Percentiles rank a stretch among this genome's conserved stretches.
phyloP scores from a whole-genome alignment of 2,888 invertebrate genomes.

The Tryphoninae sp. region DNA sequence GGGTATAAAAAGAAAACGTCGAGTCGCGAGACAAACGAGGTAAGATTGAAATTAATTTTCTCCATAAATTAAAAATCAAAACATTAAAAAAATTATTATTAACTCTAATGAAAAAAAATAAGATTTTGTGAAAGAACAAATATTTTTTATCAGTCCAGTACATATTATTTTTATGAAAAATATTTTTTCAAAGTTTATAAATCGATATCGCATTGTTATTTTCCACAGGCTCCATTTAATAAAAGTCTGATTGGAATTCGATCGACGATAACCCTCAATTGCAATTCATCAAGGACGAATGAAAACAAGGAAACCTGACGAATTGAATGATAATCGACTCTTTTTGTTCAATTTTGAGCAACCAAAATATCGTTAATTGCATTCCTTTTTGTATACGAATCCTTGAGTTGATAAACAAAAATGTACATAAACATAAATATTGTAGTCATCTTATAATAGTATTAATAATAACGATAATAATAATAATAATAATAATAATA shows the following conservation, averaged over 20 bases:
- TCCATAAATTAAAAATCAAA: not conserved
- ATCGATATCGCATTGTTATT: not conserved
- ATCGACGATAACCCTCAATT: not conserved
- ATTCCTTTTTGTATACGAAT: too few relatives aligned
- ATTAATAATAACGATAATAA: too few relatives aligned
- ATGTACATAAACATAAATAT: too few relatives aligned
- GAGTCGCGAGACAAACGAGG: slow-evolving; percentile 30
- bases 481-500: not conserved
- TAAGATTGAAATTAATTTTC: not conserved
- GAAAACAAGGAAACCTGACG: too few relatives aligned
- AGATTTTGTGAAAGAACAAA: not conserved
- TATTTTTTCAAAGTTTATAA: slow-evolving; percentile 5
- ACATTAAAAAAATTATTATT: too few relatives aligned
- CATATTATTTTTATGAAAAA: not conserved
- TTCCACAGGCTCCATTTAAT: not conserved
- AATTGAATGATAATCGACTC: too few relatives aligned
- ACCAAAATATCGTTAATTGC: too few relatives aligned
- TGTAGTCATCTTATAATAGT: too few relatives aligned
- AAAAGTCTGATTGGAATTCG: slow-evolving; percentile 2
- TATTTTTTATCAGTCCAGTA: not conserved
- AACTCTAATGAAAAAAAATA: not conserved
- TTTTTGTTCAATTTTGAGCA: too few relatives aligned
- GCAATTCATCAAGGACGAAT: not conserved
- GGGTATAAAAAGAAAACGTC: slow-evolving; percentile 22
- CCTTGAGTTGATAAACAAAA: too few relatives aligned